Evolutionary conservation across 2,888 invertebrate species (phyloP).

Genomic region (Dicranocentrus wangi): DNA sequence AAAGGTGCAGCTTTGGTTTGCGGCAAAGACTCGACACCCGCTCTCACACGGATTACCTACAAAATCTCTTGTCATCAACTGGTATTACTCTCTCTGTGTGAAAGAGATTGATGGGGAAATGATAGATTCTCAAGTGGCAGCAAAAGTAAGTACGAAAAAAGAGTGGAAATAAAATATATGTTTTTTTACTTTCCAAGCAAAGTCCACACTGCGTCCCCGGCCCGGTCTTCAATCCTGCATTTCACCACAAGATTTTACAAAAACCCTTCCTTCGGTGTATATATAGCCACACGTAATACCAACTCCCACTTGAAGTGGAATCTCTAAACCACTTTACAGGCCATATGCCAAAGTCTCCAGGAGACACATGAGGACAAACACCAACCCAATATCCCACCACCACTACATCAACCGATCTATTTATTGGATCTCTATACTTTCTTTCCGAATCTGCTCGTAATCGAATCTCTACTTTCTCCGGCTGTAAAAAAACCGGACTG

Average conservation of each 20-base stretch:
- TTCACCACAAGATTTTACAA: conserved; percentile 39
- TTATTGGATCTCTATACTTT: conserved; percentile 32
- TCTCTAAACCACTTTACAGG: conserved; percentile 39
- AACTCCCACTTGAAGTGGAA: not conserved
- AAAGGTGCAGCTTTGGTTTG: not conserved
- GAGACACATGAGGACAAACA: not conserved
- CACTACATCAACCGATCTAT: conserved; percentile 19
- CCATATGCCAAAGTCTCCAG: conserved; percentile 13
- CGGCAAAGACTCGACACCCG: conserved; percentile 7
- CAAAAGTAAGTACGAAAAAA: conserved; percentile 8
- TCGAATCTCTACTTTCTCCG: conserved; percentile 15
- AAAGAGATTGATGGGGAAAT: conserved; percentile 58
- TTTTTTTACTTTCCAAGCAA: not conserved
- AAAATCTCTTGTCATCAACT: conserved; percentile 60
- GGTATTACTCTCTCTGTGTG: conserved; percentile 50
- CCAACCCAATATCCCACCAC: no score
- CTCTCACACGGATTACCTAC: conserved; percentile 47
- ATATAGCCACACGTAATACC: no score
- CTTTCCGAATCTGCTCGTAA: conserved; percentile 30
- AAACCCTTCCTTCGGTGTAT: no score
- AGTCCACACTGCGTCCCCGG: not conserved
- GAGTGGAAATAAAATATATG: conserved; percentile 25
- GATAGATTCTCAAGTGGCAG: conserved; percentile 55
- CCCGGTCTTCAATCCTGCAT: not conserved
- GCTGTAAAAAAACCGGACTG: conserved; percentile 9